Conservation (phyloP, 2,888 invertebrate genomes). For the Troilus luridus region DNA sequence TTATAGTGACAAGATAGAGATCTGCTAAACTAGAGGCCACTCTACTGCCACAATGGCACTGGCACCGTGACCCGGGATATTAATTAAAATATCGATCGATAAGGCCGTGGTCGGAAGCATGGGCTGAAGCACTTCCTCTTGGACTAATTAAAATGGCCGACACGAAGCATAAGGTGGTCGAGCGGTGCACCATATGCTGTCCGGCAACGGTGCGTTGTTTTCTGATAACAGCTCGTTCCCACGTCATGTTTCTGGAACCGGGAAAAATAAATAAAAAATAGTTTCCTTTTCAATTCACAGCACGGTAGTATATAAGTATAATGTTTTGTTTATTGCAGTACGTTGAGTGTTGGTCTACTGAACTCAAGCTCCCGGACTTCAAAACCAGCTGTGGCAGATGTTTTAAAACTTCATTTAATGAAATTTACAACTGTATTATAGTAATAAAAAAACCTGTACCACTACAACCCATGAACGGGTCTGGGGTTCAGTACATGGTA, state of each 20-base stretch:
- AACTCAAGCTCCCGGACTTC: no score
- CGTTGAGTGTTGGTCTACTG: no score
- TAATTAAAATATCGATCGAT: slow-evolving; percentile 34
- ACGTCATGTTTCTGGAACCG: background rate
- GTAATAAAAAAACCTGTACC: no score
- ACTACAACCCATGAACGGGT: no score
- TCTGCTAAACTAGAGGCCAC: background rate
- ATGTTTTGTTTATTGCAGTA: no score
- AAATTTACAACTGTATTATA: no score
- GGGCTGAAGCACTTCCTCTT: background rate
- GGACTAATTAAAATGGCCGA: background rate
- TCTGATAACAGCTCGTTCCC: background rate
- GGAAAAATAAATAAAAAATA: background rate
- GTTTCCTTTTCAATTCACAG: no score
- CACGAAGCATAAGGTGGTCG: background rate
- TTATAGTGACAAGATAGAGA: background rate
- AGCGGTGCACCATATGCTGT: background rate
- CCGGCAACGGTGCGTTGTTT: background rate
- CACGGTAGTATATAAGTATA: no score
- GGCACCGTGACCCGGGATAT: background rate
- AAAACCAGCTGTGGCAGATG: no score
- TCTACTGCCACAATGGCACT: background rate
- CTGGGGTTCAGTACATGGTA: no score
- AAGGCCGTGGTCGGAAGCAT: background rate
- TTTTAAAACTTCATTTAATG: no score